Conservation (phyloP, 2,113 vertebrate species). For the Pteropus alecto region DNA sequence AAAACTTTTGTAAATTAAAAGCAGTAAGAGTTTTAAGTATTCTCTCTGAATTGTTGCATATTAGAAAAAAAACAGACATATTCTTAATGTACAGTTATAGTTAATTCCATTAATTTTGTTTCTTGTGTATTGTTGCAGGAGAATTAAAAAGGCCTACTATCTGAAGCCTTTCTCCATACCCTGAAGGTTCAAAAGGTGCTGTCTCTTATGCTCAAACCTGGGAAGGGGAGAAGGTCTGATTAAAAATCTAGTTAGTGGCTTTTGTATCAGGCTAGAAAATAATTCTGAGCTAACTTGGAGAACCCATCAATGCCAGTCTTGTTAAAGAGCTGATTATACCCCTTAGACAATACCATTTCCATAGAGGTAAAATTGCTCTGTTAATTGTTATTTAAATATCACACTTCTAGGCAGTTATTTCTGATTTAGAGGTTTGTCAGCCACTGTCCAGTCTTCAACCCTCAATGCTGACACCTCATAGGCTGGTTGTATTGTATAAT, state of each 20-base stretch:
- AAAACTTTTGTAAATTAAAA: conserved; percentile 28
- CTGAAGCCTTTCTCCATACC: neutral
- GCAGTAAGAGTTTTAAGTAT: neutral
- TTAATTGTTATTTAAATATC: neutral
- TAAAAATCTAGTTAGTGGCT: neutral
- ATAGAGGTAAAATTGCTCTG: neutral
- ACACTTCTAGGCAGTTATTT: neutral
- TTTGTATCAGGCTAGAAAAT: conserved; percentile 18
- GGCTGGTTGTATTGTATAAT: neutral
- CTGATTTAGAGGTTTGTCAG: neutral
- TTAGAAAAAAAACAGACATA: neutral
- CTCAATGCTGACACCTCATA: neutral
- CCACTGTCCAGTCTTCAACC: neutral
- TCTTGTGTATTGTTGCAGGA: neutral
- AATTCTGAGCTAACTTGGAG: conserved; percentile 12
- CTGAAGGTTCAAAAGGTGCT: neutral
- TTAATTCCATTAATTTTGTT: neutral
- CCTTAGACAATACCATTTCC: neutral
- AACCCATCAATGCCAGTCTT: neutral
- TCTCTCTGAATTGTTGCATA: conserved; percentile 7
- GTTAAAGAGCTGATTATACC: neutral
- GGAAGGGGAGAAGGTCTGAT: neutral
- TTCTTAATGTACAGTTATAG: neutral
- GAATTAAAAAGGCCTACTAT: neutral
- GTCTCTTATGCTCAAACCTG: neutral